Base-by-base conservation (phyloP, 2,797 vertebrate genomes). In the Emydoidea blandingii region DNA sequence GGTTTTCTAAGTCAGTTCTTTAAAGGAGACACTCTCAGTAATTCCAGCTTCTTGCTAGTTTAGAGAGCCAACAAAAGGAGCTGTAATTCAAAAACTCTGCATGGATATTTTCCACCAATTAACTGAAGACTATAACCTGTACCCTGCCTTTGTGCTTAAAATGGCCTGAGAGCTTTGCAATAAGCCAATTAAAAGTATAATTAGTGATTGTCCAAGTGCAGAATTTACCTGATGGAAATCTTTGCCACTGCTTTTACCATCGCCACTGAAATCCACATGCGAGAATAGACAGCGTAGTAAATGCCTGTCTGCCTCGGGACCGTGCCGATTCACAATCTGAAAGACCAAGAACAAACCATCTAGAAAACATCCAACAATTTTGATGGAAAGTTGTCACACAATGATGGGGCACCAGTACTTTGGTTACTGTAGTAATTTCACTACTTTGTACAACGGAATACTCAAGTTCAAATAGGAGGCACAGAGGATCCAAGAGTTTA, bases 211-310 rank as follows among this genome's bases (percentile, higher is more conserved):
- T 0, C 2, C 6, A 62, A 6, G 79, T 27, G 85, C 15, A 95
- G 96, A 96, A 96, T 91, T 97, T 99, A 99, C 99, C 99, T 99
- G 99, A 99, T 99, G 99, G 98, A 99, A 99, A 98, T 99, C 99
- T 98, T 99, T 99, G 98, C 99, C 99, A 98, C 99, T 99, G 98
- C 99, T 99, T 99, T 99, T 99, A 99, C 99, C 99, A 99, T 99
- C 99, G 99, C 99, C 99, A 99, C 99, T 99, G 97, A 99, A 99
- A 99, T 99, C 99, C 99, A 99, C 99, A 98, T 99, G 99, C 94
- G 99, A 99, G 99, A 99, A 99, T 98, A 99, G 99, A 99, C 99
- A 99, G 99, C 99, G 99, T 98, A 99, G 98, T 98, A 99, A 99
- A 99, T 99, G 99, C 98, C 99, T 99, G 99, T 99, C 99, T 99